Evolutionary conservation across 2,888 invertebrate species (phyloP), one percentile per base, ranked within the genome.

Genomic region (Trichopoda pennipes): DNA sequence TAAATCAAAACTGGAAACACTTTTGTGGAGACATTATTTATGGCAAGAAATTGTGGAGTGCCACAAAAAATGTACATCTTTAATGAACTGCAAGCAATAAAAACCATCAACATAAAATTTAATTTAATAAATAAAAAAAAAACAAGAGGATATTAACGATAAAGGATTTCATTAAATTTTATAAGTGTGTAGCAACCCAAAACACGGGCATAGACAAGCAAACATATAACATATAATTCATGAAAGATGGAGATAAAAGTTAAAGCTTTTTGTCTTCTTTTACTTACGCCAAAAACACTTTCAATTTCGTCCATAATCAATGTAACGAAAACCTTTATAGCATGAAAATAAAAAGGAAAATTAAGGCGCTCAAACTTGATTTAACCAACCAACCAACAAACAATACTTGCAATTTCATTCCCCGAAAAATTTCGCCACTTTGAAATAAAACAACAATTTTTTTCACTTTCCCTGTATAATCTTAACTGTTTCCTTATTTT

Each of bases 11-110:
- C 44, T 63, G 23, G 9, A 53, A 58, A 60, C 42, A 63, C 32
- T 76, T 63, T 72, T 63, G 58, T 23, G 51, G 32, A 73, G 63
- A 42, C 42, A 68, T 77, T 68, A 76, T 73, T 77, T 81, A 77
- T 73, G 47, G 58, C 61, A 55, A 77, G 58, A 68, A 44, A 69
- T 77, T 64, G 49, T 66, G 63, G 35, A 6, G 14, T 47, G 44
- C 38, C 55, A 61, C 44, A 51, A 81, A 81, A 32, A 44, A 51
- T 61, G 47, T 66, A 72, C 64, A 70, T 76, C 58, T 23, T 64
- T 55, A 63, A 66, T 51, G 42, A 35, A 17, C 21, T 23, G 6
- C 21, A 44, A 69, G 55, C 19, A 63, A 32, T n/a, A 56, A 42
- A 47, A 55, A 32, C 3, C 7, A 49, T 6, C 0, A 23, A 44